Base-by-base conservation (phyloP, 2,888 invertebrate genomes). In the Sphecodes monilicornis region DNA sequence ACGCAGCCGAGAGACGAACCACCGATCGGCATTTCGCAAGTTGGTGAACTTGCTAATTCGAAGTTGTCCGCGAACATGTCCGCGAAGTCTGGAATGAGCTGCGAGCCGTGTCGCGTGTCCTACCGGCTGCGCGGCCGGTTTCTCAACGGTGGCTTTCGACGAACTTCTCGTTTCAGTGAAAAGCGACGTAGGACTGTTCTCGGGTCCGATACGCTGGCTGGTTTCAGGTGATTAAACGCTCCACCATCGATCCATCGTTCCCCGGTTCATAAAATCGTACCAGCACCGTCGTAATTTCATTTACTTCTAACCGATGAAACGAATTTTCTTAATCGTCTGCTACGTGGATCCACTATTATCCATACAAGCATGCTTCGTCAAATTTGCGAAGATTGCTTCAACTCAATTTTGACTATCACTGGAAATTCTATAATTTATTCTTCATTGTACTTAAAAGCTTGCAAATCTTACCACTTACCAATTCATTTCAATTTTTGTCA, bases 21-120 rank as follows among this genome's bases (percentile, higher is more conserved):
- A 46, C 43, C 41, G 50, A 91, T 91, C 89, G 91, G 90, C 90
- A 92, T 92, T 91, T 91, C 89, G 88, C 84, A 91, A 92, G 90
- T 92, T 91, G 87, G 85, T 85, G 90, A 92, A 91, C 91, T 92
- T 90, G 92, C 92, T 92, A 91, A 92, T 92, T 91, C 89, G 89
- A 92, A 92, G 90, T 92, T 92, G 92, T 91, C 89, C 88, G 79
- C 89, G 89, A 80, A 85, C 88, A 89, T 85, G 89, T 89, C 84
- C 82, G 86, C 85, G 79, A 88, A 89, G 89, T 88, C 80, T 79
- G 76, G 78, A 88, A 89, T 86, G 88, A 88, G 75, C 87, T 89
- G 78, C 84, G 84, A 84, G 84, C 81, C 80, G 78, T 89, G 89
- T 87, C 82, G 82, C 82, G 82, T 70, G 86, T 82, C 73, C 75